These are phyloP conservation scores for Chrosomus eos DNA, from an alignment of 2,797 vertebrate species.

Conservation along the genomic window DNA sequence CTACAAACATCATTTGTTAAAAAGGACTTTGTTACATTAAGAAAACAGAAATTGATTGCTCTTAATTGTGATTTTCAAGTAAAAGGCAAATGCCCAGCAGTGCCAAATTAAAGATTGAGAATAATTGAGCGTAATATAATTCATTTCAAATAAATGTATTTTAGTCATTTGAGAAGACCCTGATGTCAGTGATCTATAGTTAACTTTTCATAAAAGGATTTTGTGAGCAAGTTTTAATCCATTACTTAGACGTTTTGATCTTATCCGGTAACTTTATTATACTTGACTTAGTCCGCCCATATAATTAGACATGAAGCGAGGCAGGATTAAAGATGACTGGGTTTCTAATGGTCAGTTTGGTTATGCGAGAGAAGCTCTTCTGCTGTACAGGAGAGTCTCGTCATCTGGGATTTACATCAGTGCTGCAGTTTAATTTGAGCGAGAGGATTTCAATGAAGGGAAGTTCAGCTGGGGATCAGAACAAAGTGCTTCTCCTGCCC, in stretches of 20 bases:
- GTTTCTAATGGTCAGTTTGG: constrained; percentile 38
- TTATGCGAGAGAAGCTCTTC: background rate
- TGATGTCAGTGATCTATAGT: background rate
- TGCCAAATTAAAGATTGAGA: background rate
- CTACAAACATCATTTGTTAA: background rate
- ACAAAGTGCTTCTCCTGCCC: constrained; percentile 63
- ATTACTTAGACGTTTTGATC: constrained; percentile 1
- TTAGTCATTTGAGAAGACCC: background rate
- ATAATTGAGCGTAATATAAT: background rate
- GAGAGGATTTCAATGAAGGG: constrained; percentile 63
- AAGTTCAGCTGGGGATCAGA: constrained; percentile 63
- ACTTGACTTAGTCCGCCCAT: background rate
- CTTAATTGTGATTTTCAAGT: constrained; percentile 1
- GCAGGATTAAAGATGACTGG: constrained; percentile 14
- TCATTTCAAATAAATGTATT: background rate
- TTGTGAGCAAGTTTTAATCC: background rate
- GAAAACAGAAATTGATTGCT: constrained; percentile 7
- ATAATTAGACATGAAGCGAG: constrained; percentile 31
- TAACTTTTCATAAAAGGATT: background rate
- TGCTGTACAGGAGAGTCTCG: background rate
- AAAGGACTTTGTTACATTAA: background rate
- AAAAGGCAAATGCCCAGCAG: background rate
- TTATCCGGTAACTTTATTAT: constrained; percentile 23
- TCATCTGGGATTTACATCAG: constrained; percentile 61
- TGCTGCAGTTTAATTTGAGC: constrained; percentile 48